Base-by-base conservation (phyloP, 2,888 invertebrate genomes). In the Notodonta ziczac region DNA sequence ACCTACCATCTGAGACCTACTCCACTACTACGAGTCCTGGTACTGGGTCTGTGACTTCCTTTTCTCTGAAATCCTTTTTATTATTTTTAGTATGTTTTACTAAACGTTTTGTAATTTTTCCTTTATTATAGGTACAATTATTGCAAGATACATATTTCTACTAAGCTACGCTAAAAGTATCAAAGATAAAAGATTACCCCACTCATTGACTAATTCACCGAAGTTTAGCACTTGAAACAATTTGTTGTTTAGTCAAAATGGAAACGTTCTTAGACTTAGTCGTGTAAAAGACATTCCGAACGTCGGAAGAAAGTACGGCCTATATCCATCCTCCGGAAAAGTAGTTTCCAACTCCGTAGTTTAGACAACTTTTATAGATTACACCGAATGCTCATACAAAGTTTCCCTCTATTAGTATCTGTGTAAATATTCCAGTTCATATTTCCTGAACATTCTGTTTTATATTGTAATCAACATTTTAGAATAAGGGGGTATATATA, bases 291-390 rank as follows among this genome's bases (percentile, higher is more conserved):
- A 50, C 52, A 52, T 52, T 32, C 10, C 40, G 35, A 32, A 55
- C 51, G 58, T 60, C 56, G 51, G 46, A 65, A 69, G 16, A 60
- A 69, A 56, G 50, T 39, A 57, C 39, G 9, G 52, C 35, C 52
- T 62, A 57, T 50, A 55, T 57, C 57, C 57, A 61, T 61, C 57
- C 40, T 58, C 55, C 53, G 55, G 54, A 61, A 65, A 62, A 65
- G 60, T 62, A 63, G 65, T 63, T 67, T 14, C 32, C 56, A 67
- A 72, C 57, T 62, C 60, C 57, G 46, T 72, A 72, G 69, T 59
- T 72, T 65, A 68, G 57, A 61, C 56, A 63, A 68, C 69, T 74
- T 72, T 65, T 62, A 61, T 58, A 60, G 53, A 62, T 65, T 54
- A 58, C 39, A 51, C 32, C 39, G 59, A 60, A 54, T 57, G 60